Base-by-base conservation (phyloP, 2,797 vertebrate genomes). In the Allobates femoralis region DNA sequence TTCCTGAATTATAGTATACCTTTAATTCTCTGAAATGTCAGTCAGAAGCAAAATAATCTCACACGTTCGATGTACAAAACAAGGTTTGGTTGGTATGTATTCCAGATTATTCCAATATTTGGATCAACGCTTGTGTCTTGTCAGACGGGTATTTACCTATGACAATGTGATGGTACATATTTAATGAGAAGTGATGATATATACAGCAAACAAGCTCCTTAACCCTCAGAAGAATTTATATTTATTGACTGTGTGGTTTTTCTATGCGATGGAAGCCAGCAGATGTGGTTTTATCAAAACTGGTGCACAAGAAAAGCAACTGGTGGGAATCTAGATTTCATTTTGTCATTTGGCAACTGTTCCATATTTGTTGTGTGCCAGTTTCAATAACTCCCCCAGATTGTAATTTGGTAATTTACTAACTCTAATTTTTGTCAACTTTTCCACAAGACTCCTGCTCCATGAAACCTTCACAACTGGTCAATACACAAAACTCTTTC, bases 1-100 rank as follows among this genome's bases (percentile, higher is more conserved):
- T 90, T 93, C 89, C 89, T 92, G 55, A 90, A 87, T 89, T 79
- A 86, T 91, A 87, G 88, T 67, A 85, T 89, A 89, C 85, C 85
- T 89, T 82, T 16, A 11, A 46, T 46, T 46, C 7, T 46, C 41
- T 46, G 11, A 8, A 46, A 46, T 46, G 41, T 46, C 41, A 46
- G 41, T 46, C 4, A 1, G 41, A 46, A 46, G 41, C 41, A 11
- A 46, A 46, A 46, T 46, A 11, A 11, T 46, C 41, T 46, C 37
- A 84, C 56, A 66, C 92, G 92, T 91, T 91, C 89, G 92, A 91
- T 87, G 87, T 83, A 87, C 91, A 84, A 82, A 89, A 89, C 88
- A 86, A 28, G 15, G 23, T 91, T 93, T 93, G 90, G 92, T 91
- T 87, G 88, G 91, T 89, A 64, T 74, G 8, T 64, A 58, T 86